Evolutionary conservation across 1,140 invertebrate genomes (phyloP).

Genomic region (Bombus waltoni): DNA sequence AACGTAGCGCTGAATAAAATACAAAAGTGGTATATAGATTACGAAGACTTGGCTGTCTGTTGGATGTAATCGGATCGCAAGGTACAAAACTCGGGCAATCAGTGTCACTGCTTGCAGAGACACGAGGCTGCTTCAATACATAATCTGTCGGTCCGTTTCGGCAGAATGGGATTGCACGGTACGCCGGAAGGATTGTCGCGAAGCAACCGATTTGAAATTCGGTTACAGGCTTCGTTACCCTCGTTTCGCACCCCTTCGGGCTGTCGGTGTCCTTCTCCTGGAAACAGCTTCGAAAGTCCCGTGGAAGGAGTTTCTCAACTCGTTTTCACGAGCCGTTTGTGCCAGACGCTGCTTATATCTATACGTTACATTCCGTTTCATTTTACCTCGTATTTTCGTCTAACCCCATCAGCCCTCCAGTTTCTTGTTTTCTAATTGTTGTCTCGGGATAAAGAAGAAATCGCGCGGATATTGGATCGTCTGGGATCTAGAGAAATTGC

Average conservation of each 20-base stretch:
- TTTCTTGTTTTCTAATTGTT: slow-evolving; percentile 13
- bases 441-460: too few relatives aligned
- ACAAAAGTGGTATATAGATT: not conserved
- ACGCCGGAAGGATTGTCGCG: slow-evolving; percentile 43
- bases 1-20: too few relatives aligned
- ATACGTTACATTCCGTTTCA: slow-evolving; percentile 9
- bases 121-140: slow-evolving; percentile 40
- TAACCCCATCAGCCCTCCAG: too few relatives aligned
- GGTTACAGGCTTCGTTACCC: slow-evolving; percentile 71
- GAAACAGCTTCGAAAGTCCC: slow-evolving; percentile 51
- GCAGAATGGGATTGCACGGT: slow-evolving; percentile 41
- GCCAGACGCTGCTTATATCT: slow-evolving; percentile 32
- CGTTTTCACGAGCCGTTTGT: slow-evolving; percentile 64
- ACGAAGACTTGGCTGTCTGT: too few relatives aligned
- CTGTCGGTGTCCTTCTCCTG: slow-evolving; percentile 20
- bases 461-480: not conserved
- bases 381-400: not conserved
- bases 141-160: slow-evolving; percentile 52
- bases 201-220: slow-evolving; percentile 66
- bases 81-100: slow-evolving; percentile 55
- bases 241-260: slow-evolving; percentile 62
- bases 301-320: slow-evolving; percentile 60
- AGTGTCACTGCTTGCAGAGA: slow-evolving; percentile 46
- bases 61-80: slow-evolving; percentile 4
- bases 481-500: not conserved